These are phyloP conservation scores for Agrypnus murinus DNA, from an alignment of 2,888 invertebrate genomes.

Conservation along the genomic window DNA sequence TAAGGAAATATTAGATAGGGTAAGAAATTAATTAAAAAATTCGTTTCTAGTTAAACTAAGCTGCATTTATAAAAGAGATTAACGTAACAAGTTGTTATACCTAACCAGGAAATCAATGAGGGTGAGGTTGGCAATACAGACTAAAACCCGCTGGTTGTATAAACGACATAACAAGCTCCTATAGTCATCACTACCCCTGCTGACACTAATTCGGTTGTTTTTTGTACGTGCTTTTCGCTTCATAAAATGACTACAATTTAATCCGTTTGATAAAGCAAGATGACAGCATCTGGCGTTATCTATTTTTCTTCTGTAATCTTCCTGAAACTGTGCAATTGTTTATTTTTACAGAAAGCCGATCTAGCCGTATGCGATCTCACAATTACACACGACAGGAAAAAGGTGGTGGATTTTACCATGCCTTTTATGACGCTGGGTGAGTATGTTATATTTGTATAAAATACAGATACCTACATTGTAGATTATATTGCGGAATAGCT, in stretches of 20 bases:
- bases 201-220: slow-evolving; percentile 42
- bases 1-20: slow-evolving; percentile 83
- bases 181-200: slow-evolving; percentile 32
- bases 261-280: slow-evolving; percentile 29
- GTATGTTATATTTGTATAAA: slow-evolving; percentile 51
- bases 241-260: slow-evolving; percentile 38
- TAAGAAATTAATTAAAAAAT: slow-evolving; percentile 70
- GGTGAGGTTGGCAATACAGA: slow-evolving; percentile 34
- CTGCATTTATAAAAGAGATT: neutral
- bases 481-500: slow-evolving; percentile 4
- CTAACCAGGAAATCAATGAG: slow-evolving; percentile 23
- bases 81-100: slow-evolving; percentile 10
- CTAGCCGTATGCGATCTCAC: slow-evolving; percentile 97
- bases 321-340: slow-evolving; percentile 27
- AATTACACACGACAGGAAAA: slow-evolving; percentile 92
- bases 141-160: slow-evolving; percentile 32
- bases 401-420: slow-evolving; percentile 94
- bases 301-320: slow-evolving; percentile 27
- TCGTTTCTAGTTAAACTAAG: neutral
- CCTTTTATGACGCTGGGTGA: slow-evolving; percentile 97
- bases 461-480: slow-evolving; percentile 1
- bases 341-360: slow-evolving; percentile 87
- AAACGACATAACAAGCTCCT: slow-evolving; percentile 36
- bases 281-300: slow-evolving; percentile 29
- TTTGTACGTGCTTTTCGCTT: slow-evolving; percentile 27